Evolutionary conservation across 2,888 invertebrate genomes (phyloP).

Genomic region (Rhorus exstirpatorius): DNA sequence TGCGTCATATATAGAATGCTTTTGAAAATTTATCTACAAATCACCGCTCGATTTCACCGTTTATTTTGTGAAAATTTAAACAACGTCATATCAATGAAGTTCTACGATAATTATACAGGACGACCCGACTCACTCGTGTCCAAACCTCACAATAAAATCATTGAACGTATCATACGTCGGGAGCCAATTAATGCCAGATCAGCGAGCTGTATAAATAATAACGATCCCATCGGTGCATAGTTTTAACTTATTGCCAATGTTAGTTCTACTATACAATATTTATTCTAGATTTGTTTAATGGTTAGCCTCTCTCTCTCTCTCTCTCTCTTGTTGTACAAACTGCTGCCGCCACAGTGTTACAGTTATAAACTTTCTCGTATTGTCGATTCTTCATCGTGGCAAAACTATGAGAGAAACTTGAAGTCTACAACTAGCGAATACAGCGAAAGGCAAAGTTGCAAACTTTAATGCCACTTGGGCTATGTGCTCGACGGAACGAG

Average conservation of each 20-base stretch:
- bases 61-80: not conserved
- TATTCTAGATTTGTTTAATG: not conserved
- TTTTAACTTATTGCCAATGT: not conserved
- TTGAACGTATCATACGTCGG: slow-evolving; percentile 1
- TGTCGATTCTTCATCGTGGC: slow-evolving; percentile 51
- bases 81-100: slow-evolving; percentile 1
- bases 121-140: not conserved
- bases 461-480: slow-evolving; percentile 35
- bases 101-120: not conserved
- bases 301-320: slow-evolving; percentile 4
- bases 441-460: slow-evolving; percentile 10
- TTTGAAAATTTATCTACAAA: not conserved
- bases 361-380: slow-evolving; percentile 52
- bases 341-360: slow-evolving; percentile 9
- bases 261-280: not conserved
- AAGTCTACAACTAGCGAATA: slow-evolving; percentile 31
- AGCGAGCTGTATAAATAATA: slow-evolving; percentile 13
- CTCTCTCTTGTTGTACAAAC: slow-evolving; percentile 24
- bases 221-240: not conserved
- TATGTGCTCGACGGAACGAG: slow-evolving; percentile 20
- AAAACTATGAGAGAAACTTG: slow-evolving; percentile 41
- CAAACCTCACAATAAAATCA: not conserved
- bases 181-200: slow-evolving; percentile 20
- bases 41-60: not conserved
- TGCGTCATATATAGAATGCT: not conserved